These are phyloP conservation scores for Ara ararauna DNA, from an alignment of 2,797 vertebrate species.

Conservation along the genomic window DNA sequence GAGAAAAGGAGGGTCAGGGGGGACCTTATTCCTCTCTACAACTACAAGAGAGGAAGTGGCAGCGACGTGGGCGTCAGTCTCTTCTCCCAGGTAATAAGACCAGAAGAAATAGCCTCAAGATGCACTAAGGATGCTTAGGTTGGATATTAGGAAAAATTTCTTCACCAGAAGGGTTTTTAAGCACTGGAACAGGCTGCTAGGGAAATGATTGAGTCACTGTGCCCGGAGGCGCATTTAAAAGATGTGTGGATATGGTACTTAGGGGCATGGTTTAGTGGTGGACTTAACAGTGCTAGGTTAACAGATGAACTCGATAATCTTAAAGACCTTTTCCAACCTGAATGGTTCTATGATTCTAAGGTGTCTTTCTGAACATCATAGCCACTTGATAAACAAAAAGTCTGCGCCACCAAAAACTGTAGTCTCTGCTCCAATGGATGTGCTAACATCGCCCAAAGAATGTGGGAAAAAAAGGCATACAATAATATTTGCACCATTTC, in stretches of 20 bases:
- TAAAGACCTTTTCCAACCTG: neutral
- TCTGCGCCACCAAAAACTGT: neutral
- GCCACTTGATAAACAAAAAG: neutral
- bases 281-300: neutral
- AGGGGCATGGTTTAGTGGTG: neutral
- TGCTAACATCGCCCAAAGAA: neutral
- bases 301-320: neutral
- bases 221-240: neutral
- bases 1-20: neutral
- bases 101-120: neutral
- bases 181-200: neutral
- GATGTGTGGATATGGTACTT: neutral
- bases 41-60: neutral
- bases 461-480: neutral
- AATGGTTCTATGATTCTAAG: fast-evolving
- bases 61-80: fast-evolving
- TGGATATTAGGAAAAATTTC: neutral
- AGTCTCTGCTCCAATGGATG: neutral
- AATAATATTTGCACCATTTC: neutral
- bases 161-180: neutral
- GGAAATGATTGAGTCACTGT: neutral
- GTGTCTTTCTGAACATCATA: neutral
- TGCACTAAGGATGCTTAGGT: neutral
- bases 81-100: neutral
- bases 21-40: neutral